phyloP scores from a whole-genome alignment of 2,888 invertebrate genomes.

The Caenorhabditis wallacei region DNA sequence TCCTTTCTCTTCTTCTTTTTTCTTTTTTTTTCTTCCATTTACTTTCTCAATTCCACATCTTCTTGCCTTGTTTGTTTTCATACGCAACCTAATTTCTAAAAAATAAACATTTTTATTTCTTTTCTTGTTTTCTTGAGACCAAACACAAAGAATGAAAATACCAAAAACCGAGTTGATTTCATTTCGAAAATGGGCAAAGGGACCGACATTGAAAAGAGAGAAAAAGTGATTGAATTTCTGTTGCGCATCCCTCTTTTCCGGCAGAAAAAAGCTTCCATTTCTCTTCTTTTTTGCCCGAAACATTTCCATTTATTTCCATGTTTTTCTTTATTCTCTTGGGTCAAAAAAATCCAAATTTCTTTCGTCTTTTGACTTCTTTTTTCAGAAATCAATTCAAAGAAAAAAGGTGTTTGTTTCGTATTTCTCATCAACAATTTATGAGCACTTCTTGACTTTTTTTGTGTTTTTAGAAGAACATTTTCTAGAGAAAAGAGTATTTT shows the following conservation, averaged over 20 bases:
- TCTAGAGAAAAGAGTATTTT: neutral
- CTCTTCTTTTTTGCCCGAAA: conserved; percentile 2
- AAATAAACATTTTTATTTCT: conserved; percentile 43
- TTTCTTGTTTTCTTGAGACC: conserved; percentile 11
- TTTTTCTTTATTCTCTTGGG: conserved; percentile 38
- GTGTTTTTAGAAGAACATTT: conserved; percentile 10
- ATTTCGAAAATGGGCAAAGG: conserved; percentile 33
- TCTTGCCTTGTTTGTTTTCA: conserved; percentile 44
- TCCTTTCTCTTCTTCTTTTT: neutral
- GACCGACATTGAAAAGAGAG: conserved; percentile 6
- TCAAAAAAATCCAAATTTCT: neutral
- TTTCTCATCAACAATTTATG: conserved; percentile 44
- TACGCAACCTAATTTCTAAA: conserved; percentile 51
- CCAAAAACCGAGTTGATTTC: conserved; percentile 34
- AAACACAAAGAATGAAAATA: conserved; percentile 35
- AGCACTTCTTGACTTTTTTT: neutral
- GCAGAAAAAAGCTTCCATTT: conserved; percentile 24
- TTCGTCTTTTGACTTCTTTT: conserved; percentile 1
- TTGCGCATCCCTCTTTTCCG: conserved; percentile 29
- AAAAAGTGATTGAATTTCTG: conserved; percentile 57
- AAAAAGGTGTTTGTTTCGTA: conserved; percentile 15
- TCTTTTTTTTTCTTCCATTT: neutral
- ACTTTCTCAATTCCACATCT: conserved; percentile 40
- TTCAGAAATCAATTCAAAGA: neutral
- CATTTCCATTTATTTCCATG: conserved; percentile 26